Conservation (phyloP, 2,797 vertebrate species). For the Enteromius treurensis region DNA sequence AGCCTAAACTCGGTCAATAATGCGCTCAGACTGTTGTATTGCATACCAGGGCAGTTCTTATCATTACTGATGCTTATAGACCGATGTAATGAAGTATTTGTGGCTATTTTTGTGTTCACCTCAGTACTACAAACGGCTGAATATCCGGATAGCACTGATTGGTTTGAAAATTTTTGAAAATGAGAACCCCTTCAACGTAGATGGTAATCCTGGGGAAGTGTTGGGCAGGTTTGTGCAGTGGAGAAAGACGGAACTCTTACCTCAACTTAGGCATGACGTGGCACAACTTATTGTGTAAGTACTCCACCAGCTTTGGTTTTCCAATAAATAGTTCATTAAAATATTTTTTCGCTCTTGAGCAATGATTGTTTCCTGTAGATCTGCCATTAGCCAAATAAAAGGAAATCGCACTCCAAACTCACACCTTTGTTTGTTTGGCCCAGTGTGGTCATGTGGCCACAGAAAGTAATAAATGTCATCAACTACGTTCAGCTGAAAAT, state of each 20-base stretch:
- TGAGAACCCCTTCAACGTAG: conserved; percentile 78
- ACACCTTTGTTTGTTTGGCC: background rate
- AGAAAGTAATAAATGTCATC: too few relatives aligned
- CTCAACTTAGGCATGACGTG: conserved; percentile 76
- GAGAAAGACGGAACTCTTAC: conserved; percentile 72
- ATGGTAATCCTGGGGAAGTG: conserved; percentile 73
- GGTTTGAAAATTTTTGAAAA: conserved; percentile 82
- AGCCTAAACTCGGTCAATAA: background rate
- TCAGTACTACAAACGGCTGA: conserved; percentile 79
- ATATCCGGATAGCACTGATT: conserved; percentile 84
- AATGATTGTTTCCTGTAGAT: background rate
- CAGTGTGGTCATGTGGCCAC: background rate
- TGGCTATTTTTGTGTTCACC: conserved; percentile 1
- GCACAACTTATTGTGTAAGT: conserved; percentile 88
- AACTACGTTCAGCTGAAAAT: too few relatives aligned
- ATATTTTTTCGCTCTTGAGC: background rate
- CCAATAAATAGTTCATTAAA: background rate
- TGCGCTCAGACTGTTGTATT: background rate
- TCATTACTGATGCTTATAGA: background rate
- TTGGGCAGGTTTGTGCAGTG: conserved; percentile 80
- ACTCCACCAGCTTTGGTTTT: background rate
- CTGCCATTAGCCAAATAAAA: background rate
- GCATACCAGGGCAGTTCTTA: background rate
- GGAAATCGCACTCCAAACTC: background rate
- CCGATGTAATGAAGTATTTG: background rate